phyloP scores from a whole-genome alignment of 92 coral and sea anemone species.

The Virgularia gustaviana region DNA sequence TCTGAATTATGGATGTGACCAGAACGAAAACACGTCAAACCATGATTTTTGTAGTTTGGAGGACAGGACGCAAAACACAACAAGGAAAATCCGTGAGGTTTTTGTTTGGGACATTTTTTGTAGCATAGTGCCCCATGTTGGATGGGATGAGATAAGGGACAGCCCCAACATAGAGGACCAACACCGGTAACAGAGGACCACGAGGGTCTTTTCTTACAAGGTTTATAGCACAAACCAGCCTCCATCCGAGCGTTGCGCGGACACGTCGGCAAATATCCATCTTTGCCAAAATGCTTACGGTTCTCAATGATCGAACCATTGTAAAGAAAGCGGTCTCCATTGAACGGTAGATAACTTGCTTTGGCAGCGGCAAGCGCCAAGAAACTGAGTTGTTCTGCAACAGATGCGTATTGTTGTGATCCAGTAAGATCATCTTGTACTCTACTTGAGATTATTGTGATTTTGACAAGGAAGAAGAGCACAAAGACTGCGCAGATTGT shows the following conservation, averaged over 20 bases:
- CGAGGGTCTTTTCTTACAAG: neutral
- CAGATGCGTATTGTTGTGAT: no score
- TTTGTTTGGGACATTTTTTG: slow-evolving; percentile 1
- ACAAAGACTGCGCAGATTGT: no score
- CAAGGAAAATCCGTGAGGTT: neutral
- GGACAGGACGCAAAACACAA: slow-evolving; percentile 30
- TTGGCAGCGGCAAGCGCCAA: slow-evolving; percentile 18
- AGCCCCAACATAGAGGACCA: slow-evolving; percentile 35
- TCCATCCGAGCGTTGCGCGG: neutral
- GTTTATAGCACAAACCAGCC: slow-evolving; percentile 24
- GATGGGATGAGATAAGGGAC: slow-evolving; percentile 14
- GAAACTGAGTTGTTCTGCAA: no score
- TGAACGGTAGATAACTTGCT: slow-evolving; percentile 5
- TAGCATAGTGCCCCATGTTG: slow-evolving; percentile 19
- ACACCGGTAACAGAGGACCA: slow-evolving; percentile 22
- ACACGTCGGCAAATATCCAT: neutral
- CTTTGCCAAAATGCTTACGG: slow-evolving; percentile 1
- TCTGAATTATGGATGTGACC: neutral
- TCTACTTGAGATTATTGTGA: no score
- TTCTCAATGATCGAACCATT: slow-evolving; percentile 29
- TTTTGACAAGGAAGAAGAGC: no score
- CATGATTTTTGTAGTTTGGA: slow-evolving; percentile 11
- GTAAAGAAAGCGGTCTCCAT: neutral
- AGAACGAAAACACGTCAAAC: slow-evolving; percentile 24
- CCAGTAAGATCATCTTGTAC: no score